These are phyloP conservation scores for Tachyglossus aculeatus DNA, from an alignment of 2,797 vertebrate genomes.

Conservation along the genomic window DNA sequence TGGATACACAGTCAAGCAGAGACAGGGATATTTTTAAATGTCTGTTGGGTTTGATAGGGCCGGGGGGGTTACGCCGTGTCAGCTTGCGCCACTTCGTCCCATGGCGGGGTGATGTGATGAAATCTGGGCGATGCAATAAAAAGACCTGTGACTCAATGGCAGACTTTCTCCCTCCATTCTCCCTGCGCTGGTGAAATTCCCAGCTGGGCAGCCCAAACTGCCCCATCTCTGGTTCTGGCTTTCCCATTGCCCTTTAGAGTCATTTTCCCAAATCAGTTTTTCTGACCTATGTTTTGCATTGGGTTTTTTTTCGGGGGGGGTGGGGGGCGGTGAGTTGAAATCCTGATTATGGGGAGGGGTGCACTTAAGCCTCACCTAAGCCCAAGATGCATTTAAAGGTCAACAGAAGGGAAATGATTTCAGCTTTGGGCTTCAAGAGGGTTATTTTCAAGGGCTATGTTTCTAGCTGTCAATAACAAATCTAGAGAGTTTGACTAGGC, in stretches of 20 bases:
- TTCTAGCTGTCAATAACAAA: slow-evolving; percentile 21
- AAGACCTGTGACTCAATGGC: slow-evolving; percentile 55
- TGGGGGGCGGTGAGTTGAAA: too few species aligned
- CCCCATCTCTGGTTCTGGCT: slow-evolving; percentile 42
- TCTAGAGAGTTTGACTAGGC: slow-evolving; percentile 4
- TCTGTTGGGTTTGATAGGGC: slow-evolving; percentile 50
- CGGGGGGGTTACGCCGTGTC: slow-evolving; percentile 54
- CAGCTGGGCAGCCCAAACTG: slow-evolving; percentile 58
- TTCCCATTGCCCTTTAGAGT: slow-evolving; percentile 33
- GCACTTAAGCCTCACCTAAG: slow-evolving; percentile 35
- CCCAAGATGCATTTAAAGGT: slow-evolving; percentile 47
- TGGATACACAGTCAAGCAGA: slow-evolving; percentile 36
- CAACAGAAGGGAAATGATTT: slow-evolving; percentile 32
- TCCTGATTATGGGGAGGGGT: too few species aligned
- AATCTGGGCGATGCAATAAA: slow-evolving; percentile 59
- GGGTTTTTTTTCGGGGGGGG: too few species aligned
- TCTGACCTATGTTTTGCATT: too few species aligned
- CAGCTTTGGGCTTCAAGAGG: slow-evolving; percentile 4
- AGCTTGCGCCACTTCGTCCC: slow-evolving; percentile 64
- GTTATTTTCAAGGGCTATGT: slow-evolving; percentile 15
- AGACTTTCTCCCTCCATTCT: slow-evolving; percentile 40
- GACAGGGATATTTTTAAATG: slow-evolving; percentile 57
- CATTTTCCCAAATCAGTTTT: too few species aligned
- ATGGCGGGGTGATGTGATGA: slow-evolving; percentile 65
- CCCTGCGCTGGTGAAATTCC: slow-evolving; percentile 30